Evolutionary conservation across 2,888 invertebrate species (phyloP).

Genomic region (Orthonychiurus folsomi): DNA sequence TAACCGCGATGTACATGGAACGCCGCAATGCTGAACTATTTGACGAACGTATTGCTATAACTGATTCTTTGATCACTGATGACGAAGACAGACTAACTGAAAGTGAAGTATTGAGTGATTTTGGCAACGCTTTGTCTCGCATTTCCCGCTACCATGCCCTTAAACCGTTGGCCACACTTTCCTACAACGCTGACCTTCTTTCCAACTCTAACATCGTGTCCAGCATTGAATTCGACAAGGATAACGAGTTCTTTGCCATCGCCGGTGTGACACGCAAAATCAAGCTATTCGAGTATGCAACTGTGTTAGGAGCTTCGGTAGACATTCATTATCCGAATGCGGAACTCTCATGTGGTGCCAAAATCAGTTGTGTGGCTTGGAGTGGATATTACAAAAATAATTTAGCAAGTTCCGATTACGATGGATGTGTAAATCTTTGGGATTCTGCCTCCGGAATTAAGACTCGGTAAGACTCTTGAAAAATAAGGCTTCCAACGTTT

Average conservation of each 20-base stretch:
- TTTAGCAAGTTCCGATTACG: conserved; percentile 86
- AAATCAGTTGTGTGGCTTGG: conserved; percentile 91
- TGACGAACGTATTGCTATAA: conserved; percentile 47
- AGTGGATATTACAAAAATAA: conserved; percentile 81
- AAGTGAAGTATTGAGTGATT: conserved; percentile 58
- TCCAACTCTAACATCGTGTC: conserved; percentile 78
- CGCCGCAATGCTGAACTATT: conserved; percentile 64
- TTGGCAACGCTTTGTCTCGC: conserved; percentile 75
- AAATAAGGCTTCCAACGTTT: too few relatives aligned
- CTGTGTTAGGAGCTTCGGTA: conserved; percentile 72
- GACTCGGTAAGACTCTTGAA: conserved; percentile 44
- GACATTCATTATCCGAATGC: conserved; percentile 86
- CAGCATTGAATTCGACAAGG: conserved; percentile 92
- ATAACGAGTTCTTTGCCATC: conserved; percentile 89
- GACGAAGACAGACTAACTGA: conserved; percentile 8
- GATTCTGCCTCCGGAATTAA: conserved; percentile 70
- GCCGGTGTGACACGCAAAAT: conserved; percentile 91
- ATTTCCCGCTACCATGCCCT: conserved; percentile 72
- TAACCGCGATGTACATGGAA: conserved; percentile 76
- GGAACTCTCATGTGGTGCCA: conserved; percentile 84
- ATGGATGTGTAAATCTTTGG: conserved; percentile 88
- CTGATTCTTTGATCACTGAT: conserved; percentile 14
- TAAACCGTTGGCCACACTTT: conserved; percentile 72
- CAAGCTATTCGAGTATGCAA: conserved; percentile 82
- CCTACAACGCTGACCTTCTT: conserved; percentile 81